phyloP scores from a whole-genome alignment of 2,888 invertebrate genomes.

The Catotricha subobsoleta region DNA sequence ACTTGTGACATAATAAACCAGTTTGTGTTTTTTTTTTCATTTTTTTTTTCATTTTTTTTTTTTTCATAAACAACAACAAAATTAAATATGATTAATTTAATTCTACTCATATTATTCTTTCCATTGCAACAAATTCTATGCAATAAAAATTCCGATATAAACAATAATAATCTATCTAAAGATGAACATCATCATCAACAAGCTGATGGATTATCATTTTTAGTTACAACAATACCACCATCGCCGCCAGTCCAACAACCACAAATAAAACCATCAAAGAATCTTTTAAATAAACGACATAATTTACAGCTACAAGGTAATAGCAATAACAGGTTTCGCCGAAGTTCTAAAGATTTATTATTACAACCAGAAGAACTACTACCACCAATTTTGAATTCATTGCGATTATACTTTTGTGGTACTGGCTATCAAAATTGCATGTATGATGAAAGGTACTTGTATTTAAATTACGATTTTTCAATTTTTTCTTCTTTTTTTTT shows the following conservation, averaged over 20 bases:
- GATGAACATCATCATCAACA: neutral
- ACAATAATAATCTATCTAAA: slow-evolving; percentile 1
- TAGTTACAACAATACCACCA: neutral
- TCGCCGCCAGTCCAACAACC: neutral
- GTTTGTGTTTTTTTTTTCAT: neutral
- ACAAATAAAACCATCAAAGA: neutral
- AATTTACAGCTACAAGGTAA: slow-evolving; percentile 3
- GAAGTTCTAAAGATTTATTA: slow-evolving; percentile 5
- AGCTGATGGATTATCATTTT: neutral
- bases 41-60: neutral
- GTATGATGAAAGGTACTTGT: slow-evolving; percentile 6
- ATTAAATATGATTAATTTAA: neutral
- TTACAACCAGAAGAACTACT: neutral
- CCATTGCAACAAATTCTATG: neutral
- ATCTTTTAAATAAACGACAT: slow-evolving; percentile 2
- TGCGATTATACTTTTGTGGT: slow-evolving; percentile 6
- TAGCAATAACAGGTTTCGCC: slow-evolving; percentile 6
- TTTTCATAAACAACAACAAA: neutral
- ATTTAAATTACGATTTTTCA: no score
- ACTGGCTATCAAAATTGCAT: slow-evolving; percentile 6
- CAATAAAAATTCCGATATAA: slow-evolving; percentile 2
- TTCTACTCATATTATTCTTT: neutral
- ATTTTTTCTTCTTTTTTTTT: neutral
- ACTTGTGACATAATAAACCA: no score
- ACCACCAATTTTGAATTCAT: slow-evolving; percentile 4